Conservation (phyloP, 2,797 vertebrate species). For the Amniataba percoides region DNA sequence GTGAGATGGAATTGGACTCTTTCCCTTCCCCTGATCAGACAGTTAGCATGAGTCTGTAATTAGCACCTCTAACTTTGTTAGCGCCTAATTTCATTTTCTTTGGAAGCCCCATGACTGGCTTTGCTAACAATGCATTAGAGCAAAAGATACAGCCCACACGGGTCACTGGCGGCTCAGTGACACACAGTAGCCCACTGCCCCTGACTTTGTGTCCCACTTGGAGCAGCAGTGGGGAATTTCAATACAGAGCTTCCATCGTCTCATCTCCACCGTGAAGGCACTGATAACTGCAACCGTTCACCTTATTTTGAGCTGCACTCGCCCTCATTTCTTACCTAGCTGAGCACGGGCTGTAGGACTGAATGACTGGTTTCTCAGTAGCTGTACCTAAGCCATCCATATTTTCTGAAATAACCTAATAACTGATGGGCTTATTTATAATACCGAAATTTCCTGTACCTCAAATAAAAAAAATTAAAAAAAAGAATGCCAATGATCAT, state of each 20-base stretch:
- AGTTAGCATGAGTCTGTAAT: conserved; percentile 69
- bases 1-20: conserved; percentile 15
- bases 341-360: neutral
- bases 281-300: neutral
- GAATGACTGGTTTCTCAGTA: neutral
- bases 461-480: neutral
- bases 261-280: neutral
- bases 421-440: neutral
- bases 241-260: conserved; percentile 8
- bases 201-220: conserved; percentile 26
- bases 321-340: neutral
- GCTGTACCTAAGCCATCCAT: neutral
- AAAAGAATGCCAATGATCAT: conserved; percentile 12
- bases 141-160: conserved; percentile 12
- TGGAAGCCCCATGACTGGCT: conserved; percentile 69
- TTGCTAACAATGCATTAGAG: conserved; percentile 35
- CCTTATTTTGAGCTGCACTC: neutral
- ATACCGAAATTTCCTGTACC: neutral
- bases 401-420: neutral
- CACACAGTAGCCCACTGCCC: conserved; percentile 25
- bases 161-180: conserved; percentile 26
- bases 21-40: conserved; percentile 25
- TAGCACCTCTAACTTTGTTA: conserved; percentile 81
- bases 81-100: conserved; percentile 73
- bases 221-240: conserved; percentile 36